Base-by-base conservation (phyloP, 1,140 invertebrate species). In the Lordiphosa stackelbergi region DNA sequence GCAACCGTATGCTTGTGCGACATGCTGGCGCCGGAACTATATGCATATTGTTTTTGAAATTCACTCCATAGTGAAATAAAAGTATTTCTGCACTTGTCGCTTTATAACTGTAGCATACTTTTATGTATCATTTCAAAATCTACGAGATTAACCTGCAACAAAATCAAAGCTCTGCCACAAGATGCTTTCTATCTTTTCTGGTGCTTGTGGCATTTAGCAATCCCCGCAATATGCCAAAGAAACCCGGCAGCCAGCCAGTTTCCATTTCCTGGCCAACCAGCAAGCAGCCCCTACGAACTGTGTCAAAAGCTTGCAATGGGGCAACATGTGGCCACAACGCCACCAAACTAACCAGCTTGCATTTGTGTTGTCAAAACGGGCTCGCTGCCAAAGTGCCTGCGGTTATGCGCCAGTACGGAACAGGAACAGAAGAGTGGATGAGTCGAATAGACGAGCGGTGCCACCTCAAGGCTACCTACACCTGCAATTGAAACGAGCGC, bases 321-420 rank as follows among this genome's bases (percentile, higher is more conserved):
- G 77, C 77, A 83, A 83, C 75, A 83, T 83, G 77, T 81, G 72
- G 68, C 75, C 46, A 59, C 61, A 60, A 37, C 34, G 11, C 43
- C 35, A 37, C 22, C 22, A 16, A 45, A 13, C 40, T 49, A 43
- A 41, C 34, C 35, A 41, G 45, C 19, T 58, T 47, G 51, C 55
- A 49, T 64, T 58, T 57, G 42, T 58, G 35, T 52, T 31, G 43
- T 34, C n/a, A 11, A 54, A 38, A 36, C 24, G 69, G 65, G 65
- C 69, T 63, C 52, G 47, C 64, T 79, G 75, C 75, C 75, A 79
- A 81, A 81, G 72, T 84, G 78, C 72, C 78, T 83, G 77, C 65
- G 77, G 78, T 73, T 66, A 83, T 84, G 75, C 75, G 71, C 63
- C 57, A 61, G 37, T 61, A 57, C 36, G 42, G 24, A 45, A 24